phyloP scores from a whole-genome alignment of 2,888 invertebrate genomes.

The Heterodera filipjevi region DNA sequence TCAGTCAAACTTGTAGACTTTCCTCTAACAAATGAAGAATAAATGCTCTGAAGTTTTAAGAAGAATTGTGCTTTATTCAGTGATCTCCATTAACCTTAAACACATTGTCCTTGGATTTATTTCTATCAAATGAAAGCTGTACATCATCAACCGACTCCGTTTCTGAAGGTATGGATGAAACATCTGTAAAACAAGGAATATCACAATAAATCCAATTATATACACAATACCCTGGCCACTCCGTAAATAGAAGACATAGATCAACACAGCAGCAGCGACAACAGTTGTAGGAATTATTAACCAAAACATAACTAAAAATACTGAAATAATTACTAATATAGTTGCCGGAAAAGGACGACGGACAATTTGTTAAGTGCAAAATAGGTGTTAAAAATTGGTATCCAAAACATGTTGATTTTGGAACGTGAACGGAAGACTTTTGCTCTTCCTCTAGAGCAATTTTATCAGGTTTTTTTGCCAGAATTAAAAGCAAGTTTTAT shows the following conservation, averaged over 20 bases:
- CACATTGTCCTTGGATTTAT: slow-evolving; percentile 2
- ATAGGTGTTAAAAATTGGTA: too few species aligned
- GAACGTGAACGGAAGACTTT: too few species aligned
- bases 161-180: slow-evolving; percentile 4
- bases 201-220: too few species aligned
- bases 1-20: slow-evolving; percentile 6
- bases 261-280: slow-evolving; percentile 5
- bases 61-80: too few species aligned
- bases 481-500: too few species aligned
- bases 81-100: slow-evolving; percentile 24
- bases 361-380: too few species aligned
- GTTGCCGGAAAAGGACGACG: too few species aligned
- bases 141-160: not conserved
- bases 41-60: slow-evolving; percentile 36
- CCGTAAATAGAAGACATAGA: not conserved
- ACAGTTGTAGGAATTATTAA: not conserved
- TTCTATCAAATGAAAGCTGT: not conserved
- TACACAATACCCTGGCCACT: slow-evolving; percentile 8
- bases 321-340: too few species aligned
- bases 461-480: too few species aligned
- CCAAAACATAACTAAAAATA: not conserved
- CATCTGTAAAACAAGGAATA: too few species aligned
- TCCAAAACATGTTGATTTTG: too few species aligned
- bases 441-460: too few species aligned
- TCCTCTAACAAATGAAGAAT: slow-evolving; percentile 36